A percentile compares a stretch with the other conserved stretches of the same genome.
Conservation (phyloP, 2,113 vertebrate species). For the human (Homo sapiens) region GRCh38 chr13:106457501-106458000, state of each 20-base stretch:
- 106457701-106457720: slow-evolving; percentile 53
- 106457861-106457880: background rate
- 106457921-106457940: background rate
- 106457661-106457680: slow-evolving; percentile 41
- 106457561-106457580: slow-evolving; percentile 62
- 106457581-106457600: background rate
- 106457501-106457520: slow-evolving; percentile 29
- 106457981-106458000: background rate
- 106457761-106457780: slow-evolving; percentile 10
- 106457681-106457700: slow-evolving; percentile 59
- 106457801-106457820: background rate
- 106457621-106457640: slow-evolving; percentile 42
- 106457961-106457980: background rate
- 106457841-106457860: background rate
- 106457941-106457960: background rate
- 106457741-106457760: slow-evolving; percentile 31
- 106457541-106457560: slow-evolving; percentile 49
- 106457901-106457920: background rate
- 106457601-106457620: slow-evolving; percentile 10
- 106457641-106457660: slow-evolving; percentile 33
- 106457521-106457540: slow-evolving; percentile 23
- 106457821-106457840: background rate
- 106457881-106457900: background rate
- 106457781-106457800: background rate
- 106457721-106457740: slow-evolving; percentile 50